Conservation (phyloP, 2,888 invertebrate genomes). For the Griposia aprilina region DNA sequence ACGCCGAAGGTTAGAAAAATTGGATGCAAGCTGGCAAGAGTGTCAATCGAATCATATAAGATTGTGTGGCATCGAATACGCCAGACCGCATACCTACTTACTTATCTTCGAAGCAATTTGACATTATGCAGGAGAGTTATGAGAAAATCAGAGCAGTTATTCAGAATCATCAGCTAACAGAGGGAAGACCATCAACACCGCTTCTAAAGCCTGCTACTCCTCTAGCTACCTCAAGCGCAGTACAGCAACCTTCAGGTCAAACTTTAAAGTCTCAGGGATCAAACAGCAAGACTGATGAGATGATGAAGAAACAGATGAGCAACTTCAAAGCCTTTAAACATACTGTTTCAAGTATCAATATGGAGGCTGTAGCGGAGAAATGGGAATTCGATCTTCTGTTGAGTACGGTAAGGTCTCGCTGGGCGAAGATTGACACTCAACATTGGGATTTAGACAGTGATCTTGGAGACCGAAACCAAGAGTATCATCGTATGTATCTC, state of each 20-base stretch:
- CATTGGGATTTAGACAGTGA: too few relatives aligned
- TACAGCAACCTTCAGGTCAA: not conserved
- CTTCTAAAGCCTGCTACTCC: slow-evolving; percentile 28
- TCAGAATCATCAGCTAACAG: slow-evolving; percentile 8
- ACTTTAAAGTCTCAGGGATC: slow-evolving; percentile 8
- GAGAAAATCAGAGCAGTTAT: not conserved
- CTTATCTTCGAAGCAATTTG: too few relatives aligned
- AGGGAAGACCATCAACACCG: slow-evolving; percentile 17
- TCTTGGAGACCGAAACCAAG: too few relatives aligned
- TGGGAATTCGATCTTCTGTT: too few relatives aligned
- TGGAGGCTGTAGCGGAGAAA: not conserved
- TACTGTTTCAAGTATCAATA: slow-evolving; percentile 13
- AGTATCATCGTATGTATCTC: too few relatives aligned
- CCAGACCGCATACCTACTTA: too few relatives aligned
- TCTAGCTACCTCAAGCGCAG: not conserved
- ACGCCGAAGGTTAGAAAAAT: not conserved
- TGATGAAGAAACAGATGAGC: slow-evolving; percentile 10
- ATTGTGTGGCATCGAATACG: slow-evolving; percentile 5
- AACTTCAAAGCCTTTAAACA: slow-evolving; percentile 25
- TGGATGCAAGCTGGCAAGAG: slow-evolving; percentile 28
- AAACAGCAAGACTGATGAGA: slow-evolving; percentile 23
- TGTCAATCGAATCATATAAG: slow-evolving; percentile 17
- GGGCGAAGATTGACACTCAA: too few relatives aligned
- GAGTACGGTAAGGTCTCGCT: too few relatives aligned
- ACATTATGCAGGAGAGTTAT: too few relatives aligned